A percentile compares a stretch with the other conserved stretches of the same genome.
Evolutionary conservation across 2,113 vertebrate genomes (phyloP).

Genomic region (Enhydra lutris): DNA sequence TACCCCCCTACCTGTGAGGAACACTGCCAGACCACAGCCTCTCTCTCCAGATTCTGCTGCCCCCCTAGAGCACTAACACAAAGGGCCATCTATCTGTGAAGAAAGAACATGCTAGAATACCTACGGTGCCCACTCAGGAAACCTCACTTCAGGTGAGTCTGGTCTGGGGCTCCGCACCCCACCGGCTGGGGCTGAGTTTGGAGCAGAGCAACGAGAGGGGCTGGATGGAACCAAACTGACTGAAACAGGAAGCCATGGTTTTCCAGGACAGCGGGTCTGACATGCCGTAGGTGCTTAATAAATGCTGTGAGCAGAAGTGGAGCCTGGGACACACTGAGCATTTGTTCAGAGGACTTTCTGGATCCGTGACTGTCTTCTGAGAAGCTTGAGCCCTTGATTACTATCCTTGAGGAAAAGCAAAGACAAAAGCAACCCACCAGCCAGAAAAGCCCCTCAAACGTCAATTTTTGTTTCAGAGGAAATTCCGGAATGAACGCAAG

Average conservation of each 20-base stretch:
- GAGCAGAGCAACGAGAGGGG: too few species aligned
- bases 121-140: accelerated
- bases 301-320: neutral
- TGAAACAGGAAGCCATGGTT: accelerated
- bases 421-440: neutral
- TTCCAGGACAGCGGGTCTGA: neutral
- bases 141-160: neutral
- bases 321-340: accelerated
- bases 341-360: neutral
- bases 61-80: accelerated
- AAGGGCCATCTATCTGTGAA: neutral
- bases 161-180: neutral
- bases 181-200: neutral
- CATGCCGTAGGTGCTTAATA: neutral
- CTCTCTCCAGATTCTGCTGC: neutral
- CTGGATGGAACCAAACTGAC: accelerated
- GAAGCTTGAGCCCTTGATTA: neutral
- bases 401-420: neutral
- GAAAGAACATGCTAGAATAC: neutral
- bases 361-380: neutral
- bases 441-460: accelerated
- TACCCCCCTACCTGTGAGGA: neutral
- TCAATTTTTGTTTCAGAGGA: neutral
- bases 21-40: neutral
- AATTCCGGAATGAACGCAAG: neutral